Percentiles rank a stretch among this genome's conserved stretches.
phyloP scores from a whole-genome alignment of 37 sponge, comb jelly and placozoan species.

The Corticium candelabrum region DNA sequence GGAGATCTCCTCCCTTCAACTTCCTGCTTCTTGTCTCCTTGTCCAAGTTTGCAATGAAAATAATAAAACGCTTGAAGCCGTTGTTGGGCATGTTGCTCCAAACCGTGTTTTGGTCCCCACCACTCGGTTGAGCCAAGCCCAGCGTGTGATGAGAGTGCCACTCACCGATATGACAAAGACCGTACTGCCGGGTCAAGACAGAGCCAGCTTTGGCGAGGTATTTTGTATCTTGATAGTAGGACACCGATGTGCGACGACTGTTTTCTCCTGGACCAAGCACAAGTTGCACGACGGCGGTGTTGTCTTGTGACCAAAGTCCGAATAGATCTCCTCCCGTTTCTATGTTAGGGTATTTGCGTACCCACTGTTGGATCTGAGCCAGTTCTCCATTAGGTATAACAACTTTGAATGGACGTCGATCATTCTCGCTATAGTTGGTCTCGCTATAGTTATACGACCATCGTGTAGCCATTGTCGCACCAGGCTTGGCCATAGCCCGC shows the following conservation, averaged over 20 bases:
- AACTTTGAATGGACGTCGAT: too few relatives aligned
- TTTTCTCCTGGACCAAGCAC: neutral
- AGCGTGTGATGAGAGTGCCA: slow-evolving; percentile 3
- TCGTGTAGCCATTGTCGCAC: too few relatives aligned
- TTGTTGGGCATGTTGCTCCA: neutral
- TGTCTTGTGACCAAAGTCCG: neutral
- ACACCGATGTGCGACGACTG: neutral
- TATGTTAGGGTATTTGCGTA: neutral
- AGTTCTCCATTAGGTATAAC: too few relatives aligned
- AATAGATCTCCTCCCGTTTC: neutral
- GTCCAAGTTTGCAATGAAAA: neutral
- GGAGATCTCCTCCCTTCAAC: too few relatives aligned
- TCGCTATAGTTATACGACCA: too few relatives aligned
- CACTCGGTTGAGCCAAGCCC: too few relatives aligned
- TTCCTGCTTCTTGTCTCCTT: neutral
- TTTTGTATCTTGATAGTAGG: neutral
- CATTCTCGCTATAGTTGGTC: too few relatives aligned
- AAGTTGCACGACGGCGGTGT: neutral
- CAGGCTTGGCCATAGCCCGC: too few relatives aligned
- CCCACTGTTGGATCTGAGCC: neutral
- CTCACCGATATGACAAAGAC: neutral
- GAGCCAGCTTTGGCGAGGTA: neutral
- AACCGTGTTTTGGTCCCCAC: too few relatives aligned
- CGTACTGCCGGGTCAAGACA: too few relatives aligned
- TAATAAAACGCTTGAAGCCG: neutral